A percentile compares a stretch with the other conserved stretches of the same genome.
Evolutionary conservation across 2,797 vertebrate genomes (phyloP).

Genomic region (Microchirus variegatus): DNA sequence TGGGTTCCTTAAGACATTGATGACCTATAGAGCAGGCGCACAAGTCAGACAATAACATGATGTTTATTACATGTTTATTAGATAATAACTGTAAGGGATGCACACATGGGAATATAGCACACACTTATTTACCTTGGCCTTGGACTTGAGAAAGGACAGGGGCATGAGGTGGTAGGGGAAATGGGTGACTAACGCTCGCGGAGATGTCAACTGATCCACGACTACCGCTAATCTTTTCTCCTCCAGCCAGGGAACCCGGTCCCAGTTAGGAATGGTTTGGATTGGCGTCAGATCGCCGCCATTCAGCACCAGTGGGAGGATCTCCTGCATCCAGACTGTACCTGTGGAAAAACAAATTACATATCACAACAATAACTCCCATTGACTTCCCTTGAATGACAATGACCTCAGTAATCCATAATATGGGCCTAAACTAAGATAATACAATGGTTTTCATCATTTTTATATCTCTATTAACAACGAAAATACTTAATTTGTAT

Average conservation of each 20-base stretch:
- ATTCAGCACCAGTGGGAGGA: constrained; percentile 81
- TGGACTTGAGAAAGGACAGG: constrained; percentile 77
- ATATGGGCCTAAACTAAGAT: too few species aligned
- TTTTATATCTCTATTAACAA: too few species aligned
- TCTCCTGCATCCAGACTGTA: constrained; percentile 85
- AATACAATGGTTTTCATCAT: too few species aligned
- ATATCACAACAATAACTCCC: background rate
- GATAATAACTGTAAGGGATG: background rate
- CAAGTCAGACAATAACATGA: background rate
- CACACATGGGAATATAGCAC: fast-evolving
- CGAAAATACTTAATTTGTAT: too few species aligned
- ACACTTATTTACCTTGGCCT: constrained; percentile 83
- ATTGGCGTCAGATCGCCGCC: constrained; percentile 82
- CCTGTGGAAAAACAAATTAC: constrained; percentile 51
- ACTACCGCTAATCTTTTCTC: constrained; percentile 60
- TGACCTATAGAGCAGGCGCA: constrained; percentile 67
- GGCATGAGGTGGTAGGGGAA: constrained; percentile 83
- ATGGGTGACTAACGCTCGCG: constrained; percentile 86
- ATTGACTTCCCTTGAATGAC: too few species aligned
- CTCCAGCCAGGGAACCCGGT: constrained; percentile 88
- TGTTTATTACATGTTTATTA: too few species aligned
- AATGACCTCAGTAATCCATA: too few species aligned
- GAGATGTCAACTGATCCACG: constrained; percentile 65
- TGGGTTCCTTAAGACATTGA: constrained; percentile 86
- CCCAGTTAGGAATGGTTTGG: constrained; percentile 85